Base-by-base conservation (phyloP, 1,140 invertebrate genomes). In the Palaemon carinicauda region DNA sequence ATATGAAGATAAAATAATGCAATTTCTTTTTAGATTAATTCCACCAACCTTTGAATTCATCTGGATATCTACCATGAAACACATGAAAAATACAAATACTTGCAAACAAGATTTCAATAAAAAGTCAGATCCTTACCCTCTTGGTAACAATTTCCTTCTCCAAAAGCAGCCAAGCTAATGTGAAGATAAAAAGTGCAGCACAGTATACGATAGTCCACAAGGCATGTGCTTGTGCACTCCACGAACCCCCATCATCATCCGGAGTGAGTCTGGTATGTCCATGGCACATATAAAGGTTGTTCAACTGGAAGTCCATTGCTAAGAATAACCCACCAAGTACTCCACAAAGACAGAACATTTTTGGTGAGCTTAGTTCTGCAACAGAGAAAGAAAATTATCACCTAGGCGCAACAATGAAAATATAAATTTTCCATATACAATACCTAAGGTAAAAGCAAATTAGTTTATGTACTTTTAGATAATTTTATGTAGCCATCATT, bases 131-230 rank as follows among this genome's bases (percentile, higher is more conserved):
- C 5, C 83, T 74, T 33, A 86, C 84, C 65, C 80, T 86, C 29
- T 86, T 86, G 3, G 84, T 74, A 10, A 86, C n/a, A 41, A 86
- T 69, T 15, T 86, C 77, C 69, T 56, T 80, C 79, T 88, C 88
- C 65, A 88, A 73, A 69, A 86, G 50, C 14, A 88, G 69, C 88
- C 88, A 88, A 21, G 84, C 56, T 50, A 88, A 56, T 3, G 88
- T 77, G 56, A 88, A 86, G 69, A 88, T 52, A 24, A 88, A 84
- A 7, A 88, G 79, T 5, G 82, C 88, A n/a, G 75, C 78, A 50
- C 82, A 82, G 24, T 88, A 88, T 1, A 88, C 82, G 50, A 88
- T 86, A 27, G 88, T 85, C 88, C 88, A 88, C 51, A 88, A 65
- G n/a, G 84, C 78, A 65, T 88, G 88, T 19, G 83, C 75, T 41